Percentiles rank a stretch among this genome's conserved stretches.
Conservation (phyloP, 2,797 vertebrate genomes). For the Furcifer pardalis region DNA sequence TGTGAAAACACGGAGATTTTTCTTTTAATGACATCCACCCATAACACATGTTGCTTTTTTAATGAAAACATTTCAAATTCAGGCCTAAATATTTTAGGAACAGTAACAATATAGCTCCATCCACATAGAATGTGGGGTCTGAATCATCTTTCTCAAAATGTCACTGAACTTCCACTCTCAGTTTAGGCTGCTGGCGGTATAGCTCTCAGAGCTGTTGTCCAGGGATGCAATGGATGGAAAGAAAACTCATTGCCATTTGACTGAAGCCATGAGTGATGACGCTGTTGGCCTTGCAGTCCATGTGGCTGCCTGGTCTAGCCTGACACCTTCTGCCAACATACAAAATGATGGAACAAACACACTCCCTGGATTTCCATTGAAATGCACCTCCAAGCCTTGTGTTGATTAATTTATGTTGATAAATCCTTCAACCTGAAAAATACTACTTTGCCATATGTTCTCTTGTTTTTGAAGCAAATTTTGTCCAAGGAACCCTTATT, state of each 20-base stretch:
- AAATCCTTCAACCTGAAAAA: neutral
- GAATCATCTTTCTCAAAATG: conserved; percentile 64
- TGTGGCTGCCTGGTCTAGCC: conserved; percentile 37
- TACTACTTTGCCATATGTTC: neutral
- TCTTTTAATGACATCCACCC: neutral
- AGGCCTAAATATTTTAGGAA: conserved; percentile 46
- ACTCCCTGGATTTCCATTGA: neutral
- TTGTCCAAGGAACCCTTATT: neutral
- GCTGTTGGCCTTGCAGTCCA: conserved; percentile 32
- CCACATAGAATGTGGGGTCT: conserved; percentile 38
- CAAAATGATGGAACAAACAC: conserved; percentile 1
- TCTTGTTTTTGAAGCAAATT: no score
- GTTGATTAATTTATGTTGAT: neutral
- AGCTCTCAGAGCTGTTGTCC: conserved; percentile 42
- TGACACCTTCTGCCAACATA: conserved; percentile 36
- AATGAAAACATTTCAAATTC: conserved; percentile 53
- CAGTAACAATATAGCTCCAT: conserved; percentile 40
- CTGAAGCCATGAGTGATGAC: conserved; percentile 49
- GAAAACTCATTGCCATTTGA: conserved; percentile 49
- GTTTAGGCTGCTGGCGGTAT: conserved; percentile 65
- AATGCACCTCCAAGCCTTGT: neutral
- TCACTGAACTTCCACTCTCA: conserved; percentile 56
- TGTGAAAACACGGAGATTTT: neutral
- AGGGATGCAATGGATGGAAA: conserved; percentile 53
- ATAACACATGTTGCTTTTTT: neutral